Base-by-base conservation (phyloP, 2,888 invertebrate genomes). In the Junonia oenone region DNA sequence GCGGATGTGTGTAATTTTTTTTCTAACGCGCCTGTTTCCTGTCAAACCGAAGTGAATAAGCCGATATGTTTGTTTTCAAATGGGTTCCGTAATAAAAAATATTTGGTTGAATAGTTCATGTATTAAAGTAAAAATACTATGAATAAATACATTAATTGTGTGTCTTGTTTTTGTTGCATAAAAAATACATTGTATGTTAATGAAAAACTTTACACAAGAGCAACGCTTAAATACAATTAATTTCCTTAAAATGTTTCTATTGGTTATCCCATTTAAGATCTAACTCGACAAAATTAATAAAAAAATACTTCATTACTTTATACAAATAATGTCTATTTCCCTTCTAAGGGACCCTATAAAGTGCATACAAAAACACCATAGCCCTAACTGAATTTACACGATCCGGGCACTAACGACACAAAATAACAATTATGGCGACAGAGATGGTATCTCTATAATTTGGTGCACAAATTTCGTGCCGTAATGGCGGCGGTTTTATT, bases 301-400 rank as follows among this genome's bases (percentile, higher is more conserved):
- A n/a, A n/a, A n/a, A n/a, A n/a, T n/a, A n/a, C n/a, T n/a, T n/a
- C n/a, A n/a, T n/a, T n/a, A n/a, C n/a, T n/a, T n/a, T n/a, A n/a
- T n/a, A n/a, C n/a, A n/a, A n/a, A n/a, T n/a, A n/a, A n/a, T n/a
- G n/a, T n/a, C n/a, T n/a, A n/a, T n/a, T n/a, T n/a, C n/a, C n/a
- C n/a, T n/a, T n/a, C n/a, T n/a, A n/a, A 6, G 43, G 43, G 22
- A 9, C 38, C 38, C 38, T 19, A 40, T 40, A 40, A 55, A 51
- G 37, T 45, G 55, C 37, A 55, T 51, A 26, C 9, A 19, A 33
- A 38, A 33, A 35, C 17, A 76, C 67, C 45, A 38, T 49, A 69
- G 72, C 82, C 84, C 83, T 89, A 89, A 88, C 88, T 84, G 84
- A 89, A 87, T 89, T 89, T 81, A 85, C 87, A 79, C 88, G 81